Evolutionary conservation across 2,797 vertebrate genomes (phyloP), one percentile per base, ranked within the genome.

Genomic region (Acomys russatus): DNA sequence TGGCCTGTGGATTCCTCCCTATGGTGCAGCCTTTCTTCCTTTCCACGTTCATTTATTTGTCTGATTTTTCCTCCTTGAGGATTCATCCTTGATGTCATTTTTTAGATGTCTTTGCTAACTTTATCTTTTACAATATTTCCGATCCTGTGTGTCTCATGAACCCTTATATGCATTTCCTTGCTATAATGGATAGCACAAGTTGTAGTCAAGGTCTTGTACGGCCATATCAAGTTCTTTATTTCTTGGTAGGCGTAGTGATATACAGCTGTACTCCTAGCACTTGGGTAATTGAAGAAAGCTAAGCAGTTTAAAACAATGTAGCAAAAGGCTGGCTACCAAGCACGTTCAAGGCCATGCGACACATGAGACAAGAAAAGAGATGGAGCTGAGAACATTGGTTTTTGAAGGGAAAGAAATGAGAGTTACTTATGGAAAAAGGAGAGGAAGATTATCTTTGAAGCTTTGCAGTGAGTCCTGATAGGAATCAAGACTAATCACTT

Each of bases 41-140:
- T 51, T 86, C n/a, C 20, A 85, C 20, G 82, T 33, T 87, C 6
- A 80, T 1, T 91, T 86, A 73, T 77, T 44, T 95, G 44, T 8
- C 6, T 96, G 59, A 51, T 79, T 88, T 9, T 90, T 87, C 6
- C 80, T 90, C 66, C 23, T 91, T 94, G 59, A 93, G 11, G 18
- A 79, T 93, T 94, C 30, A 59, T 90, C 10, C 96, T 63, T 35
- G 56, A 77, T 94, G 30, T 88, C 70, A 91, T 91, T 88, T 87
- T 95, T 33, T 63, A 17, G 90, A 90, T n/a, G 9, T 74, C 44
- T 59, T 87, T 93, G 35, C 71, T 85, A 25, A 90, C 28, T 95
- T 10, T 35, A 9, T 92, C 38, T 82, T 94, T 78, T 12, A 12
- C 4, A 61, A 22, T 4, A 92, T 7, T n/a, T 88, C n/a, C 86